These are phyloP conservation scores for Asteroscopus sphinx DNA, from an alignment of 2,888 invertebrate species.

Conservation along the genomic window DNA sequence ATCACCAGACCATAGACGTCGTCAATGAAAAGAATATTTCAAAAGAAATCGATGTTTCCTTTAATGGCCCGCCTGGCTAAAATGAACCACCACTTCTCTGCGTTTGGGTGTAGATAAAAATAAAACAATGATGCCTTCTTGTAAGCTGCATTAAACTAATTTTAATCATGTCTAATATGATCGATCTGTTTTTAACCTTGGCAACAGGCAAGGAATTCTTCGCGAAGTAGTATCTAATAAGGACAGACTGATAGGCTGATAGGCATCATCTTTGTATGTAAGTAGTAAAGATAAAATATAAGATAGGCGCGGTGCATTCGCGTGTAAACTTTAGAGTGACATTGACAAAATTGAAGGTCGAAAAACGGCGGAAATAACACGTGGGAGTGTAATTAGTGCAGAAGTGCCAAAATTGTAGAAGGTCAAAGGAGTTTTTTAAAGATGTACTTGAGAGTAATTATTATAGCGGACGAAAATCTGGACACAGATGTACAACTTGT, in stretches of 20 bases:
- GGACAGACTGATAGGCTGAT: slow-evolving; percentile 1
- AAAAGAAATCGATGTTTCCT: too few species aligned
- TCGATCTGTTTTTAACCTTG: neutral
- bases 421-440: neutral
- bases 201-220: neutral
- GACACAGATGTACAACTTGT: too few species aligned
- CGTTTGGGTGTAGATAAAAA: too few species aligned
- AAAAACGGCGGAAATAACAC: slow-evolving; percentile 21
- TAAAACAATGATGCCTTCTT: too few species aligned
- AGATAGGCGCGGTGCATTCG: neutral
- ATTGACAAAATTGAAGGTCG: slow-evolving; percentile 42
- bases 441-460: slow-evolving; percentile 6
- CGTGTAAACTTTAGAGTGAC: slow-evolving; percentile 32
- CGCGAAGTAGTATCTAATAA: neutral
- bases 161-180: too few species aligned
- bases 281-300: slow-evolving; percentile 13
- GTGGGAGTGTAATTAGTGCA: slow-evolving; percentile 18
- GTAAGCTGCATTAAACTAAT: too few species aligned
- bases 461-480: neutral
- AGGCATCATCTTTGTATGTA: neutral
- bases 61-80: too few species aligned
- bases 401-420: slow-evolving; percentile 15
- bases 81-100: too few species aligned
- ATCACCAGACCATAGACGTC: too few species aligned
- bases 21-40: too few species aligned